Base-by-base conservation (phyloP, 2,113 vertebrate genomes). In the Xenus cinereus region DNA sequence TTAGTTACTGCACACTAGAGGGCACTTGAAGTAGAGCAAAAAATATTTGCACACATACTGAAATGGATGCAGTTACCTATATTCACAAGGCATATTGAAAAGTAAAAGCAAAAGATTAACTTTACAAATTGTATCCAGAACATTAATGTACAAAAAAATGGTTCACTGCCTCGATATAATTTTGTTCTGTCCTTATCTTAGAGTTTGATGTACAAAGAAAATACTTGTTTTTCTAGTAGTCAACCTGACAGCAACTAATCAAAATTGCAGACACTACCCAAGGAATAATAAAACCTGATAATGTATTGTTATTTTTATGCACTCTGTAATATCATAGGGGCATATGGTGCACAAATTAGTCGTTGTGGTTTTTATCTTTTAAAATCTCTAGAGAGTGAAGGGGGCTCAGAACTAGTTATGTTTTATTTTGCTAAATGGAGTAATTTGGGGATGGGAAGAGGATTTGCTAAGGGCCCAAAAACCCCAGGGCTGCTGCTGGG, bases 1-100 rank as follows among this genome's bases (percentile, higher is more conserved):
- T 72, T 97, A 95, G 94, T 94, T 90, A 96, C 86, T 98, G 98
- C 98, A 98, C 99, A 98, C 99, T 99, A 99, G 99, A 99, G 99
- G 99, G 99, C 99, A 98, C 99, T 98, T 98, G 97, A 98, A 90
- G 95, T 94, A 98, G 98, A 97, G 97, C 88, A 94, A 97, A 97
- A 84, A 97, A 63, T 85, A 83, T 93, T 88, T 96, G n/a, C 7
- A 71, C 77, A 90, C 86, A 59, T 82, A 35, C 60, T 81, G 69
- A 63, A 48, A 76, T 23, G 0, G 23, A 76, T 74, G 59, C 59
- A 23, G 87, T 14, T 68, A 80, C 92, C 63, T 80, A n/a, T 2
- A 75, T 89, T 94, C 78, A 73, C 57, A 35, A 91, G 69, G 83
- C 73, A 46, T 11, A 17, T 6, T 81, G 86, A 81, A 95, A 77